A percentile compares a stretch with the other conserved stretches of the same genome.
Evolutionary conservation across 1,140 invertebrate genomes (phyloP).

Genomic region (Oryctes rhinoceros): DNA sequence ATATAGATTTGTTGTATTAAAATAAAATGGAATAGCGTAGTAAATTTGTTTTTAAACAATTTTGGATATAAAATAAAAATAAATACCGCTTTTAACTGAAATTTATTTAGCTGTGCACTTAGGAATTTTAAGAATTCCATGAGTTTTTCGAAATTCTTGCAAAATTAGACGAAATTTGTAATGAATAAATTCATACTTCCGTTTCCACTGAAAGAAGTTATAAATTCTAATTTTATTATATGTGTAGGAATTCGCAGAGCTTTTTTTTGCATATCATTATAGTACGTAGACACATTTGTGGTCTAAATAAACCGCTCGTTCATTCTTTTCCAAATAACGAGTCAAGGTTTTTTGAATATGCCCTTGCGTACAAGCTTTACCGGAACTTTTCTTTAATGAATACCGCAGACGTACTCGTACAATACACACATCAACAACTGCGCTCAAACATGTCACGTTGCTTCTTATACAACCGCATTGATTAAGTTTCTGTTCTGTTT

Average conservation of each 20-base stretch:
- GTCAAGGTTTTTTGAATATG: not conserved
- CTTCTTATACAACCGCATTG: not conserved
- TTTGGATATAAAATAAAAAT: too few relatives aligned
- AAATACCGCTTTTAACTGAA: too few relatives aligned
- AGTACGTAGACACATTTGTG: not conserved
- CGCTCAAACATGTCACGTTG: not conserved
- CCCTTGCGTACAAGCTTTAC: constrained; percentile 6
- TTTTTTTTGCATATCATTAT: constrained; percentile 2
- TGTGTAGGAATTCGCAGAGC: not conserved
- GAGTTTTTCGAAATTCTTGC: too few relatives aligned
- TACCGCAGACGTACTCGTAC: not conserved
- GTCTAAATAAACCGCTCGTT: not conserved
- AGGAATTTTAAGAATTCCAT: too few relatives aligned
- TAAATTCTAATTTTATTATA: not conserved
- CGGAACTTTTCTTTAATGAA: not conserved
- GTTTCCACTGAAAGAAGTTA: too few relatives aligned
- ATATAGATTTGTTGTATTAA: too few relatives aligned
- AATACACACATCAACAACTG: not conserved
- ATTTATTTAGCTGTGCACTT: too few relatives aligned
- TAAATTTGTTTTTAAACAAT: too few relatives aligned
- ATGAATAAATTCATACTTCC: too few relatives aligned
- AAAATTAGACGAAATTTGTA: too few relatives aligned
- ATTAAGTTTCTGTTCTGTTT: not conserved
- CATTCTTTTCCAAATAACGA: not conserved
- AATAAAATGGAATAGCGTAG: too few relatives aligned